Conservation (phyloP, 1,140 invertebrate genomes). For the Lasaia peninsularis region DNA sequence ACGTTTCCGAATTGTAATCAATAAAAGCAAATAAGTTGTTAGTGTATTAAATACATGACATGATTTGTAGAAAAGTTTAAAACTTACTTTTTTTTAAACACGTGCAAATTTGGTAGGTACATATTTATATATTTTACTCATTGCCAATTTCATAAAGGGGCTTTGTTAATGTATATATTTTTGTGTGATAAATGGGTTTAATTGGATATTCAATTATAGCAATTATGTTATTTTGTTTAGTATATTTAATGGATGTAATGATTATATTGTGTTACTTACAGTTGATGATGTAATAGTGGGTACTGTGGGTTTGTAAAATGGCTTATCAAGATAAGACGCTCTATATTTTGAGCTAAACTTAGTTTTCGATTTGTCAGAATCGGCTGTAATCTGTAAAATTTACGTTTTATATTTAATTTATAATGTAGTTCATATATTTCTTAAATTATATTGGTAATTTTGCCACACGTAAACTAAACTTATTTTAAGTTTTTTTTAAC, state of each 20-base stretch:
- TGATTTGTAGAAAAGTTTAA: background rate
- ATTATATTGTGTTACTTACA: conserved; percentile 59
- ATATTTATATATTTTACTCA: background rate
- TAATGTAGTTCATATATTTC: conserved; percentile 13
- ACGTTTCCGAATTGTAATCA: conserved; percentile 24
- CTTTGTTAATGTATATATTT: conserved; percentile 40
- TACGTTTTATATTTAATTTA: conserved; percentile 17
- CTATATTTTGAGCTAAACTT: conserved; percentile 75
- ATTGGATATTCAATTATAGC: background rate
- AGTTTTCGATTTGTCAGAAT: conserved; percentile 61
- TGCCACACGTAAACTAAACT: too few species aligned
- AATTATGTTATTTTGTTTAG: background rate
- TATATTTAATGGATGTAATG: conserved; percentile 14
- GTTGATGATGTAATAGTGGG: conserved; percentile 71
- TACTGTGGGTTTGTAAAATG: conserved; percentile 73
- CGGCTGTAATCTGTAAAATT: conserved; percentile 61
- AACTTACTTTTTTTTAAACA: background rate
- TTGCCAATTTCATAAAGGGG: conserved; percentile 72
- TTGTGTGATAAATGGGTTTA: background rate
- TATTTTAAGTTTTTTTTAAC: too few species aligned
- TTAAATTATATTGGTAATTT: too few species aligned
- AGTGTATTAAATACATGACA: background rate
- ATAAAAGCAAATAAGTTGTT: conserved; percentile 21
- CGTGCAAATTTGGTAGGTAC: conserved; percentile 5
- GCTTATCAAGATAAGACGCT: conserved; percentile 62